These are phyloP conservation scores for Saccostrea glomerata DNA, from an alignment of 1,140 invertebrate genomes.

Conservation along the genomic window DNA sequence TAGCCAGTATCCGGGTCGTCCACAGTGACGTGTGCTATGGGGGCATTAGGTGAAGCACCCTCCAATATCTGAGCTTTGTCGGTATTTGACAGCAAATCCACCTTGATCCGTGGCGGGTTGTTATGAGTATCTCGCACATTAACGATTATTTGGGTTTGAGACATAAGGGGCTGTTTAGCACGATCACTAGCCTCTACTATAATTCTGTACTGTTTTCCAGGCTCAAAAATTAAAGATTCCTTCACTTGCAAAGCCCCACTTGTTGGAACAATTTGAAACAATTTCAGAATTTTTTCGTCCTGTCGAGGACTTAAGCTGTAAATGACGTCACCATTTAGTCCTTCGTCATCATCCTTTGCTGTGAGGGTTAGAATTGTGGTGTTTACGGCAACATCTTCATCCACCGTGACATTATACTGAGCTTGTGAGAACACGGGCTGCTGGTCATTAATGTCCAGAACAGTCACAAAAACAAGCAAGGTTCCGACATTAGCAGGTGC, in stretches of 20 bases:
- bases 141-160: slow-evolving; percentile 61
- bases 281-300: slow-evolving; percentile 49
- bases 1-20: slow-evolving; percentile 66
- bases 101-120: slow-evolving; percentile 67
- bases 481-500: slow-evolving; percentile 78
- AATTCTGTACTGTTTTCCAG: slow-evolving; percentile 60
- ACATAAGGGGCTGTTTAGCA: slow-evolving; percentile 54
- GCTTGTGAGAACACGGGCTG: slow-evolving; percentile 63
- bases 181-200: slow-evolving; percentile 61
- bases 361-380: slow-evolving; percentile 93
- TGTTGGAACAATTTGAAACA: slow-evolving; percentile 57
- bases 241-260: slow-evolving; percentile 58
- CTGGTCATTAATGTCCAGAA: slow-evolving; percentile 81
- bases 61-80: slow-evolving; percentile 64
- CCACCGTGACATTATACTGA: slow-evolving; percentile 92
- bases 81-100: slow-evolving; percentile 63
- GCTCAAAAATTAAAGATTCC: slow-evolving; percentile 62
- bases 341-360: slow-evolving; percentile 95
- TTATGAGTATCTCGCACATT: slow-evolving; percentile 71
- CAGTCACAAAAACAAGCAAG: slow-evolving; percentile 56
- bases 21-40: slow-evolving; percentile 66
- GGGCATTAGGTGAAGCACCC: slow-evolving; percentile 57
- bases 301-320: slow-evolving; percentile 84
- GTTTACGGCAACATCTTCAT: slow-evolving; percentile 81
- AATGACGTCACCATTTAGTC: slow-evolving; percentile 96